Conservation (phyloP, 1,140 invertebrate species). For the Calephelis nemesis region DNA sequence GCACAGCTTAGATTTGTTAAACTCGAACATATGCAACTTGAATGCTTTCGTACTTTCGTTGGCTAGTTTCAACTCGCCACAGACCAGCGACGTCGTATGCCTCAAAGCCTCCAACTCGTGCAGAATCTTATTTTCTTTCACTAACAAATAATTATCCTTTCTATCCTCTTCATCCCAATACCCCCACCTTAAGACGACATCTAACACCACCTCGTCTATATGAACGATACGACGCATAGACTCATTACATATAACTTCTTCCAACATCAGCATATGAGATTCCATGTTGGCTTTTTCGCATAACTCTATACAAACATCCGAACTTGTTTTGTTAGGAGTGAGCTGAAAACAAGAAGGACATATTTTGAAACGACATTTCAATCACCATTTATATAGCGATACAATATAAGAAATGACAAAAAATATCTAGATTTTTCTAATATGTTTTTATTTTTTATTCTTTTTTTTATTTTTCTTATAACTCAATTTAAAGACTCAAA, state of each 20-base stretch:
- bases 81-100: slow-evolving; percentile 78
- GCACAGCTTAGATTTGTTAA: slow-evolving; percentile 87
- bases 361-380: too few relatives aligned
- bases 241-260: slow-evolving; percentile 88
- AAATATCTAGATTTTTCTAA: too few relatives aligned
- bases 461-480: too few relatives aligned
- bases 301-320: slow-evolving; percentile 85
- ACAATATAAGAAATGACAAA: too few relatives aligned
- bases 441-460: too few relatives aligned
- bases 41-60: slow-evolving; percentile 87
- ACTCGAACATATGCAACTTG: slow-evolving; percentile 88
- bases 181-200: slow-evolving; percentile 88
- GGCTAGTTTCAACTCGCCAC: slow-evolving; percentile 88
- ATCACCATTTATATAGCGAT: too few relatives aligned
- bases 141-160: slow-evolving; percentile 89
- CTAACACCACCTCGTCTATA: slow-evolving; percentile 84
- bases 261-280: slow-evolving; percentile 84
- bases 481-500: too few relatives aligned
- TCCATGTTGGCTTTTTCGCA: slow-evolving; percentile 81
- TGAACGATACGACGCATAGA: slow-evolving; percentile 87
- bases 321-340: slow-evolving; percentile 87
- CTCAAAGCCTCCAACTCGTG: slow-evolving; percentile 70
- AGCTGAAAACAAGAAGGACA: slow-evolving; percentile 79
- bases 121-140: slow-evolving; percentile 80
- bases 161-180: slow-evolving; percentile 91